Evolutionary conservation across 2,113 vertebrate genomes (phyloP), one percentile per base, ranked within the genome.

Genomic region (Phalacrocorax aristotelis): DNA sequence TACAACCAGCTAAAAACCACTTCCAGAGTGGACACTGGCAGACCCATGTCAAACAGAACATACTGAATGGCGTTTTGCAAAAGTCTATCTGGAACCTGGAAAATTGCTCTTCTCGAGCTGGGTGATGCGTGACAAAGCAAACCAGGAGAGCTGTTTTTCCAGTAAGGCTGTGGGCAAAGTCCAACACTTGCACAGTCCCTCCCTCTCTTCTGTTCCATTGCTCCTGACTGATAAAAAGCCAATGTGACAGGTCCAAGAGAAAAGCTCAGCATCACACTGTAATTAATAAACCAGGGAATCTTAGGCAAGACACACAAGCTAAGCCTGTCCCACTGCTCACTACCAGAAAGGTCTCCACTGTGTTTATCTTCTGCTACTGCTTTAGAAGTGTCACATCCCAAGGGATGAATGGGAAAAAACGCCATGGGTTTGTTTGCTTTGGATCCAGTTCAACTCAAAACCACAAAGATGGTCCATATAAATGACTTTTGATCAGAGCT

Each of bases 401-500:
- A 89, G 54, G 68, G 46, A 62, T 22, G 30, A 62, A 30, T 32
- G 54, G 83, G 48, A 57, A 94, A 95, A 94, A 95, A 71, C 32
- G 27, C 19, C 66, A 76, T 32, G 78, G 54, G 66, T 85, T 91
- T 10, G 2, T 96, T 91, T 88, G 46, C 62, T 83, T 90, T 93
- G 89, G 84, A 76, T 79, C 27, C 38, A 42, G 40, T 49, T 74
- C 70, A 87, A 87, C 34, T 58, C 7, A 85, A 93, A 85, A 69
- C 90, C 90, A 83, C 22, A 1, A 61, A 74, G 75, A 95, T 26
- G 49, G 71, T 93, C 66, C 85, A 68, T 48, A 95, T 48, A 94
- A 96, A 48, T 57, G 93, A 46, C 27, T 93, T 90, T 65, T 80
- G 89, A 95, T 91, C 52, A 87, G 87, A 90, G 74, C 13, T 94